These are phyloP conservation scores for Alviniconcha marisindica DNA, from an alignment of 1,140 invertebrate genomes.

Conservation along the genomic window DNA sequence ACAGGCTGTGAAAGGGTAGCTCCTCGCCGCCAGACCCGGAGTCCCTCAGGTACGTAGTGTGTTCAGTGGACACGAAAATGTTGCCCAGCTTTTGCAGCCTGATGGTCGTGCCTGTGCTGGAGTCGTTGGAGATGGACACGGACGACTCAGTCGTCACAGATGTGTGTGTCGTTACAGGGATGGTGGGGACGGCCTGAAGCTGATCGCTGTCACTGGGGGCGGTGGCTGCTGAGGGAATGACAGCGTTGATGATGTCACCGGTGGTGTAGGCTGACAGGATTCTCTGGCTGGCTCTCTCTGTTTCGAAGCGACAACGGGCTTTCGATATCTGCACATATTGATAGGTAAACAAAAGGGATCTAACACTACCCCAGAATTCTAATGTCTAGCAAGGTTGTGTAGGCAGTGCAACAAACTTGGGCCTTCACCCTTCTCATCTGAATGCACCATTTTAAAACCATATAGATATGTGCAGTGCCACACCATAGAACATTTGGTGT, in stretches of 20 bases:
- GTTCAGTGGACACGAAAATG: neutral
- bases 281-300: slow-evolving; percentile 25
- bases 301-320: slow-evolving; percentile 15
- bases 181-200: neutral
- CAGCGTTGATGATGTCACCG: slow-evolving; percentile 29
- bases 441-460: too few relatives aligned
- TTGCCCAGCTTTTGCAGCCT: neutral
- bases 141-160: neutral
- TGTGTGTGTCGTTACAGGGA: too few relatives aligned
- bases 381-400: too few relatives aligned
- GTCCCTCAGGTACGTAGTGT: neutral
- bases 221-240: neutral
- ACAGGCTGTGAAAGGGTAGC: too few relatives aligned
- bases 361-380: too few relatives aligned
- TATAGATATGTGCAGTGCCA: too few relatives aligned
- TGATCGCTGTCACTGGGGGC: neutral
- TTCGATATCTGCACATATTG: slow-evolving; percentile 27
- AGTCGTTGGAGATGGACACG: neutral
- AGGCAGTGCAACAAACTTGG: too few relatives aligned
- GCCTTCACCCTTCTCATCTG: too few relatives aligned
- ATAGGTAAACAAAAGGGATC: too few relatives aligned
- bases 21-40: neutral
- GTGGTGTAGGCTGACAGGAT: slow-evolving; percentile 26
- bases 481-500: too few relatives aligned
- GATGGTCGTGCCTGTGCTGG: neutral